Evolutionary conservation across 1,140 invertebrate species (phyloP).

Genomic region (Drosophila lacertosa): DNA sequence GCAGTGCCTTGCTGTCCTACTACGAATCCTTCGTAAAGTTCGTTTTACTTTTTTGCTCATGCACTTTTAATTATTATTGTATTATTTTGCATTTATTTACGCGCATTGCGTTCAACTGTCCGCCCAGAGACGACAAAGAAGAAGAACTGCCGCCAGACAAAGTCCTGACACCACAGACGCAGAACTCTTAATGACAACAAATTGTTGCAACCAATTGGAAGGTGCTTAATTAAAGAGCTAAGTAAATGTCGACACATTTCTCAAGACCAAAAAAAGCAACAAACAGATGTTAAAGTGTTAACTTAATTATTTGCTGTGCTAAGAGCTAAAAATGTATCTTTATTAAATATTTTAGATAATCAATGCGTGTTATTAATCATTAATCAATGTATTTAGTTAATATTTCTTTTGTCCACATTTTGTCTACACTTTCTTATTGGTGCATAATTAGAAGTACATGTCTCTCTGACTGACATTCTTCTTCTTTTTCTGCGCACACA

Average conservation of each 20-base stretch:
- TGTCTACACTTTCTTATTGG: background rate
- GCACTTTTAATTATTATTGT: conserved; percentile 78
- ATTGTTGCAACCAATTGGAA: conserved; percentile 72
- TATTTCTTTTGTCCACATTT: conserved; percentile 1
- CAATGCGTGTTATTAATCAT: background rate
- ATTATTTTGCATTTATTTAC: conserved; percentile 82
- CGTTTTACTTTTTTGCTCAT: conserved; percentile 51
- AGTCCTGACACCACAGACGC: background rate
- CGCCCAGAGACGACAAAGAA: conserved; percentile 17
- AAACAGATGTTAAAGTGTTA: conserved; percentile 18
- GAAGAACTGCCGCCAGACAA: conserved; percentile 18
- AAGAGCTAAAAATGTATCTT: background rate
- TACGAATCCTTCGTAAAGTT: conserved; percentile 1
- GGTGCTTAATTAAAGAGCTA: conserved; percentile 54
- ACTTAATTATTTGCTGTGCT: conserved; percentile 39
- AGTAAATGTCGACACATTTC: conserved; percentile 38
- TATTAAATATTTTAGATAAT: background rate
- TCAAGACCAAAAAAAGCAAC: conserved; percentile 4
- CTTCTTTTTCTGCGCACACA: conserved; percentile 37
- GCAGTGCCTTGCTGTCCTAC: background rate
- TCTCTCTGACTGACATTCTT: conserved; percentile 46
- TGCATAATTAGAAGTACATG: conserved; percentile 42
- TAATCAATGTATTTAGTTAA: no score
- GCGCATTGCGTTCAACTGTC: conserved; percentile 22
- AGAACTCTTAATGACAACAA: conserved; percentile 69